Percentiles rank a stretch among this genome's conserved stretches.
phyloP scores from a whole-genome alignment of 1,140 invertebrate genomes.

The Spodoptera frugiperda region DNA sequence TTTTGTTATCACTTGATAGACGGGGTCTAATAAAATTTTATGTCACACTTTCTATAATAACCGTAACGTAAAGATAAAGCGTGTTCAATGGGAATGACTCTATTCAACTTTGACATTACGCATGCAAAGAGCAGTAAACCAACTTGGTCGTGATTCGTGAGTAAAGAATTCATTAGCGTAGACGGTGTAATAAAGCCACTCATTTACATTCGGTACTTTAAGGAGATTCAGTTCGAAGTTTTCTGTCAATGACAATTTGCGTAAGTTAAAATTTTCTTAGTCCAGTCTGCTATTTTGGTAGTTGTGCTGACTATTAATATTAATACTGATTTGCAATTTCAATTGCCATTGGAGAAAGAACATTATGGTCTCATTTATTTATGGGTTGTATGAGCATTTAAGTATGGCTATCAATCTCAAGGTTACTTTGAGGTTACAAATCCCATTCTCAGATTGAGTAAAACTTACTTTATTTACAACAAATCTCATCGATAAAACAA shows the following conservation, averaged over 20 bases:
- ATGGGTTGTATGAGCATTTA: too few species aligned
- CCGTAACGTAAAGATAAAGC: slow-evolving; percentile 57
- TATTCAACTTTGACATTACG: slow-evolving; percentile 49
- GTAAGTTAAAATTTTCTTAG: too few species aligned
- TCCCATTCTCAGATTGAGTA: too few species aligned
- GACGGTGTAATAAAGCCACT: slow-evolving; percentile 30
- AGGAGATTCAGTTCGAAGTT: slow-evolving; percentile 20
- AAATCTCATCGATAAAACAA: too few species aligned
- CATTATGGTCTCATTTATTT: too few species aligned
- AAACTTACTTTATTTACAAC: too few species aligned
- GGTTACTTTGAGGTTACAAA: too few species aligned
- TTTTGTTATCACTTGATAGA: slow-evolving; percentile 52
- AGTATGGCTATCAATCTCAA: too few species aligned
- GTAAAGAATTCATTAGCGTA: slow-evolving; percentile 35
- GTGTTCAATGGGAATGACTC: slow-evolving; percentile 49
- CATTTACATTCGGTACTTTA: slow-evolving; percentile 22
- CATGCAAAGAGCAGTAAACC: slow-evolving; percentile 35
- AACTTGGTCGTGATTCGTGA: slow-evolving; percentile 37
- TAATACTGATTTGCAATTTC: too few species aligned
- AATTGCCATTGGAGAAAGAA: too few species aligned
- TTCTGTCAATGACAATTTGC: slow-evolving; percentile 12
- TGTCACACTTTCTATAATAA: slow-evolving; percentile 60
- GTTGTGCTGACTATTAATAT: too few species aligned
- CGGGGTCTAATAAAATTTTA: slow-evolving; percentile 60
- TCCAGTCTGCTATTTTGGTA: too few species aligned